A percentile compares a stretch with the other conserved stretches of the same genome.
Evolutionary conservation across 2,113 vertebrate species (phyloP).

Genomic region (Aptenodytes patagonicus): DNA sequence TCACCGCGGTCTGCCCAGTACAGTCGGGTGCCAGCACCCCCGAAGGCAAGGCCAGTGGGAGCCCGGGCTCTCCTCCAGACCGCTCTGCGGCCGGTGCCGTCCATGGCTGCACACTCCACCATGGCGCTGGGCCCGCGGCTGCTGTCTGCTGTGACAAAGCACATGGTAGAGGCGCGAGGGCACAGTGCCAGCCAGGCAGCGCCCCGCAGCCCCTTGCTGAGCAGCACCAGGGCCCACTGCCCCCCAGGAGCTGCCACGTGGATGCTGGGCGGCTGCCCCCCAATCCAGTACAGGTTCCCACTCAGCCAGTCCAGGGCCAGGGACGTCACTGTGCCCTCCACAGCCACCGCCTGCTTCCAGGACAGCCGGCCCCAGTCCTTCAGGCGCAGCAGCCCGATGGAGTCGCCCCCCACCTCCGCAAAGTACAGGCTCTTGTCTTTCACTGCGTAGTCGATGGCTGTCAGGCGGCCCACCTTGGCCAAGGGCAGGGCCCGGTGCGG

Average conservation of each 20-base stretch:
- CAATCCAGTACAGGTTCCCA: conserved; percentile 88
- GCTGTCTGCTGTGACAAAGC: conserved; percentile 71
- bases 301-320: conserved; percentile 91
- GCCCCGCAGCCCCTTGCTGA: conserved; percentile 60
- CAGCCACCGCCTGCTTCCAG: conserved; percentile 67
- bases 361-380: conserved; percentile 63
- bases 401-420: conserved; percentile 67
- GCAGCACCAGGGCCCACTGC: conserved; percentile 64
- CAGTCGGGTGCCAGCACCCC: conserved; percentile 69
- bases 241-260: conserved; percentile 69
- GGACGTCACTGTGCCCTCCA: conserved; percentile 72
- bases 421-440: conserved; percentile 77
- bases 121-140: not conserved
- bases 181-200: conserved; percentile 78
- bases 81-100: conserved; percentile 70
- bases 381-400: conserved; percentile 76
- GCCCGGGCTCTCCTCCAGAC: conserved; percentile 77
- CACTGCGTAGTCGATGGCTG: conserved; percentile 72
- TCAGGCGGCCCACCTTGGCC: conserved; percentile 67
- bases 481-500: conserved; percentile 64
- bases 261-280: conserved; percentile 63
- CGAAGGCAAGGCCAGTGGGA: conserved; percentile 79
- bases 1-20: conserved; percentile 89
- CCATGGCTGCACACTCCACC: conserved; percentile 85
- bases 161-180: conserved; percentile 78